A percentile compares a stretch with the other conserved stretches of the same genome.
Conservation (phyloP, 2,797 vertebrate genomes). For the Heliangelus exortis region DNA sequence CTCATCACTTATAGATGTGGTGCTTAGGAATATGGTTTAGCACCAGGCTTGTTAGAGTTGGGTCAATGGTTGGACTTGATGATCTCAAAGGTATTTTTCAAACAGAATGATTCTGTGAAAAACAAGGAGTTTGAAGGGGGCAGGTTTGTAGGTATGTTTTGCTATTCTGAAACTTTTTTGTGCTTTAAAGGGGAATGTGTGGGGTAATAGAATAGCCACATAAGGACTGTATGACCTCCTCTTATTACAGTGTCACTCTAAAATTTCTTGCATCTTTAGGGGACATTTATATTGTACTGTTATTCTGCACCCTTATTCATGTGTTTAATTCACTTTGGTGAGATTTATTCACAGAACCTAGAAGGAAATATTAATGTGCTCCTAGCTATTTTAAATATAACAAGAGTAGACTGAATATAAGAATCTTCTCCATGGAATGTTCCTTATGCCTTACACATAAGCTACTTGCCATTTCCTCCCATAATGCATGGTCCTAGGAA, state of each 20-base stretch:
- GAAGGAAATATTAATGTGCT: neutral
- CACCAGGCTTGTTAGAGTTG: too few relatives aligned
- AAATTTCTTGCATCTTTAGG: neutral
- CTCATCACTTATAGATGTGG: too few relatives aligned
- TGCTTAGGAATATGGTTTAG: too few relatives aligned
- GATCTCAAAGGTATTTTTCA: too few relatives aligned
- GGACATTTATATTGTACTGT: neutral
- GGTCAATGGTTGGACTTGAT: too few relatives aligned
- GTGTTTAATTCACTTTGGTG: neutral
- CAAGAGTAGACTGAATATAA: neutral
- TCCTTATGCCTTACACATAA: neutral
- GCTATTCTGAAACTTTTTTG: neutral
- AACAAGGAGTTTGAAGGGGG: accelerated
- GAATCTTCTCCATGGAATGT: neutral
- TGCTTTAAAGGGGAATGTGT: neutral
- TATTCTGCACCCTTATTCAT: neutral
- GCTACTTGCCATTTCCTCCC: neutral
- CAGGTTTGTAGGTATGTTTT: neutral
- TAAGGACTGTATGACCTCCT: neutral
- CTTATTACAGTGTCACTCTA: neutral
- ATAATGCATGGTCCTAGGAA: neutral
- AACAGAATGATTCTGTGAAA: too few relatives aligned
- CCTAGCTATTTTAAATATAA: neutral
- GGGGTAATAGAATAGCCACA: accelerated
- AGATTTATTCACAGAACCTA: neutral